These are phyloP conservation scores for Drosophila seguyi DNA, from an alignment of 1,140 invertebrate species.

Conservation along the genomic window DNA sequence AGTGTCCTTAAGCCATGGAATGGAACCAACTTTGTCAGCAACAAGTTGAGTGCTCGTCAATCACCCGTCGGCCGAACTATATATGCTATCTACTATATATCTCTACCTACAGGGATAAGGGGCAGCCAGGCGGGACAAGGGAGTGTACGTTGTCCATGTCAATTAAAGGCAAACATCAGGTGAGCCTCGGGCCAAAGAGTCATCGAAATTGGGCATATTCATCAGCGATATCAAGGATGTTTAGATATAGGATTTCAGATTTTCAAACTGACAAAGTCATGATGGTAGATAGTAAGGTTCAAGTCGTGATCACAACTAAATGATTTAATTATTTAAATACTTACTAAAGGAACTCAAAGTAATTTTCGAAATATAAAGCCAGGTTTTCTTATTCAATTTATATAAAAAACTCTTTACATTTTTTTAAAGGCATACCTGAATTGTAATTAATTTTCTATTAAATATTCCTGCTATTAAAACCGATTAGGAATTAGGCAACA, in stretches of 20 bases:
- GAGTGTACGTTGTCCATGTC: conserved; percentile 6
- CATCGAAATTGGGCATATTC: conserved; percentile 4
- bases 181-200: conserved; percentile 15
- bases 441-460: not conserved
- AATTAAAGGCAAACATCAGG: conserved; percentile 45
- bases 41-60: conserved; percentile 39
- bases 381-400: not conserved
- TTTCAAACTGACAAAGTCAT: not conserved
- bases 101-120: not conserved
- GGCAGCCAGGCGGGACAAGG: not conserved
- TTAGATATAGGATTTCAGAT: too few species aligned
- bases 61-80: conserved; percentile 12
- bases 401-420: not conserved
- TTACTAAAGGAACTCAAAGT: not conserved
- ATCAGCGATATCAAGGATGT: not conserved
- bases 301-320: not conserved
- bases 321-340: not conserved
- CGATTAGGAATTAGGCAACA: not conserved
- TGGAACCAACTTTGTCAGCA: conserved; percentile 35
- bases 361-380: not conserved
- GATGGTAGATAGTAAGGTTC: not conserved
- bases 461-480: not conserved
- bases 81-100: not conserved
- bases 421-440: too few species aligned
- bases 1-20: conserved; percentile 27